These are phyloP conservation scores for Arctia plantaginis DNA, from an alignment of 2,888 invertebrate species.

Conservation along the genomic window DNA sequence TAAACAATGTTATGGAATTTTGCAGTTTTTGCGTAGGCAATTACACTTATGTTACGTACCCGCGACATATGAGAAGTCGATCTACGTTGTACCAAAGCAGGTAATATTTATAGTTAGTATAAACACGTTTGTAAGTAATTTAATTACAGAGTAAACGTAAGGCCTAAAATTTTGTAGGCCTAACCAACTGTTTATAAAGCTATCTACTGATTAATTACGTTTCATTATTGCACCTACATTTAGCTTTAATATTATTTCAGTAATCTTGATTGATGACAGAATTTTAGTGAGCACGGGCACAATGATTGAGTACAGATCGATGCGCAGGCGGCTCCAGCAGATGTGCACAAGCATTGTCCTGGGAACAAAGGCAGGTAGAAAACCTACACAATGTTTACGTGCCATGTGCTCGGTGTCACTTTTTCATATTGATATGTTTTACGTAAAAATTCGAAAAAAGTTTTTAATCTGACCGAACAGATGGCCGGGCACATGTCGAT, in stretches of 20 bases:
- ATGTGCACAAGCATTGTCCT: conserved; percentile 80
- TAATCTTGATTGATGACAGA: conserved; percentile 56
- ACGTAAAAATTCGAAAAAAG: conserved; percentile 74
- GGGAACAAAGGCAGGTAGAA: conserved; percentile 83
- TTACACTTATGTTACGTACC: conserved; percentile 57
- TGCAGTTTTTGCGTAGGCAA: conserved; percentile 69
- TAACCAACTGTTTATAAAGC: conserved; percentile 43
- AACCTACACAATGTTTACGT: conserved; percentile 67
- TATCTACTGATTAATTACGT: conserved; percentile 34
- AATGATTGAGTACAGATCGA: conserved; percentile 57
- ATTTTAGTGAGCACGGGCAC: conserved; percentile 60
- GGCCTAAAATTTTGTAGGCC: conserved; percentile 55
- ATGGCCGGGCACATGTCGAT: conserved; percentile 79
- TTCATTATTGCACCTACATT: conserved; percentile 34
- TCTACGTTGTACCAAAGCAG: conserved; percentile 69
- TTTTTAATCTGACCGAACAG: conserved; percentile 82
- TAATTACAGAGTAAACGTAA: conserved; percentile 57
- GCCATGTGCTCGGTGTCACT: conserved; percentile 85
- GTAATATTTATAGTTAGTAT: conserved; percentile 59
- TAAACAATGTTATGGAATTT: conserved; percentile 52
- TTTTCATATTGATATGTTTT: conserved; percentile 80
- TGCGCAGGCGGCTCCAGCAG: conserved; percentile 80
- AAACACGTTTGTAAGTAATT: conserved; percentile 42
- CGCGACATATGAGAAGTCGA: conserved; percentile 72
- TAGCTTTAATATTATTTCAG: conserved; percentile 25